Evolutionary conservation across 2,888 invertebrate species (phyloP), one percentile per base, ranked within the genome.

Genomic region (Drosophila monieri): DNA sequence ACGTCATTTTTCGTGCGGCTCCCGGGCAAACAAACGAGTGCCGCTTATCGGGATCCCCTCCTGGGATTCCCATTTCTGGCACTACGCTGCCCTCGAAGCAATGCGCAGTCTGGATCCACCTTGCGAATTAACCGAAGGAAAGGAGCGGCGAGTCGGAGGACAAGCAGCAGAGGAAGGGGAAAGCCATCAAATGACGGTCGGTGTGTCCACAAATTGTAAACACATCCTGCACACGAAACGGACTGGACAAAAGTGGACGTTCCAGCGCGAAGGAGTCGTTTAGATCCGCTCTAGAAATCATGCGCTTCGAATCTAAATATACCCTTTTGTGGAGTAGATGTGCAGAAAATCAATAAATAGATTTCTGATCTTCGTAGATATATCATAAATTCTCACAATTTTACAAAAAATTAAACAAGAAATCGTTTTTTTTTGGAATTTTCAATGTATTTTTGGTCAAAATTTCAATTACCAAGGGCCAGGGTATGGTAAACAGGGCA

Each of bases 191-290:
- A 83, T 78, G 81, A 71, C 73, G 77, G 80, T 77, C 80, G 79
- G 85, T 79, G 81, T 88, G 85, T 88, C 87, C 88, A 84, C 87
- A 88, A 88, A 87, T 88, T 88, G 85, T 81, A 84, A 85, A 88
- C 87, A 88, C 74, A 87, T 88, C 88, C 88, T 87, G 85, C 78
- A 79, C 87, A 85, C 78, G 75, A 77, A 79, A 80, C 68, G 72
- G 73, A 65, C 30, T 21, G 53, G 44, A 35, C 12, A 18, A 35
- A 35, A 6, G 18, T 25, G 49, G 35, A 51, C 10, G 5, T 46
- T 15, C 37, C 49, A 9, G 25, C 35, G 27, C n/a, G 18, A 43
- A 64, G 62, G 30, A 61, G 47, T 57, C 15, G 60, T 51, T 23
- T 37, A 61, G 46, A 51, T 46, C 62, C n/a, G 62, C 37, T 46